Evolutionary conservation across 2,888 invertebrate genomes (phyloP).

Genomic region (Ferdinandea cuprea): DNA sequence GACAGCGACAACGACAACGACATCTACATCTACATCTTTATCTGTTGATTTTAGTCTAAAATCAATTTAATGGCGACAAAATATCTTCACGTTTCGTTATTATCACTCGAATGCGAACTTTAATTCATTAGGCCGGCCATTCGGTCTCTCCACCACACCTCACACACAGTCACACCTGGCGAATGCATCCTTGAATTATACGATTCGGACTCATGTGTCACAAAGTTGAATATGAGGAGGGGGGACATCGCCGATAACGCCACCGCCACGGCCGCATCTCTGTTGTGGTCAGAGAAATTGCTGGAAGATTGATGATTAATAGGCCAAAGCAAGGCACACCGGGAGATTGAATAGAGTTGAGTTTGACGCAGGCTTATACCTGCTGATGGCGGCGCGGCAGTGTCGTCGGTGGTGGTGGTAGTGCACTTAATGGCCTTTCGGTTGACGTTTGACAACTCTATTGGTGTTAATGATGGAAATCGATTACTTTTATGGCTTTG

Average conservation of each 20-base stretch:
- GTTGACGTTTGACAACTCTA: conserved; percentile 73
- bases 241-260: background rate
- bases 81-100: conserved; percentile 77
- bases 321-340: conserved; percentile 21
- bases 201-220: conserved; percentile 25
- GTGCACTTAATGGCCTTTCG: conserved; percentile 61
- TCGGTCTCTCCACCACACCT: background rate
- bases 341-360: conserved; percentile 14
- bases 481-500: conserved; percentile 60
- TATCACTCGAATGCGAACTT: conserved; percentile 75
- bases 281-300: conserved; percentile 23
- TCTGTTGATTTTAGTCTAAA: conserved; percentile 54
- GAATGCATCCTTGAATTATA: conserved; percentile 28
- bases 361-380: conserved; percentile 25
- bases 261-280: conserved; percentile 19
- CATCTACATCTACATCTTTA: conserved; percentile 44
- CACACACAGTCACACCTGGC: background rate
- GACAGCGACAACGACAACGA: too few relatives aligned
- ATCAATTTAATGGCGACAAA: conserved; percentile 77
- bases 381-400: background rate
- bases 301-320: conserved; percentile 56
- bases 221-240: background rate
- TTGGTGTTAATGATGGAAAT: conserved; percentile 71
- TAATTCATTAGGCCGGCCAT: conserved; percentile 60
- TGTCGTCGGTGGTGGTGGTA: conserved; percentile 21